phyloP scores from a whole-genome alignment of 2,797 vertebrate genomes.

The Tapera naevia region DNA sequence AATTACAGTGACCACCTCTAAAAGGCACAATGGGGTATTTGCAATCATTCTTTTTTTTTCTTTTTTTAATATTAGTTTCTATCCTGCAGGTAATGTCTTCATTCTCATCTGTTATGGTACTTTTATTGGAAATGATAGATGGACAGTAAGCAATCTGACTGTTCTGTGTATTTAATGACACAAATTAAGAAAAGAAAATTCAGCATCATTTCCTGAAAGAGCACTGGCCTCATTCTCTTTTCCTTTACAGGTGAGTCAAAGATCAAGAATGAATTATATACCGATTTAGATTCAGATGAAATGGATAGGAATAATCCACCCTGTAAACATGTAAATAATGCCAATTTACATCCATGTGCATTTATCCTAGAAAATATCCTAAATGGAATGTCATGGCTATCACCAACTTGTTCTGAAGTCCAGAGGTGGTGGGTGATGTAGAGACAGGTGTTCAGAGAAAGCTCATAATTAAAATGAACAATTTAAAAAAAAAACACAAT shows the following conservation, averaged over 20 bases:
- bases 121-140: background rate
- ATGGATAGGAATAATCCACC: background rate
- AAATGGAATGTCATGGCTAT: background rate
- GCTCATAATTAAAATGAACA: background rate
- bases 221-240: background rate
- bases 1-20: no score
- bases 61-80: background rate
- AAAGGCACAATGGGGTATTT: background rate
- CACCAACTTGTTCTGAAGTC: background rate
- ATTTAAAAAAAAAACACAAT: background rate
- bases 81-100: background rate
- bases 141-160: background rate
- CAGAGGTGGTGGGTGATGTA: background rate
- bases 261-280: background rate
- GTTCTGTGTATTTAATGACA: background rate
- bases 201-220: background rate
- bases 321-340: background rate
- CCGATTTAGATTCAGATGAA: background rate
- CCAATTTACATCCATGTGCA: background rate
- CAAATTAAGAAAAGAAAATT: background rate
- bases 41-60: background rate
- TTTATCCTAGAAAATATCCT: background rate
- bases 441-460: background rate
- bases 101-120: background rate
- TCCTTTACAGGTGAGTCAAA: background rate